Evolutionary conservation across 2,797 vertebrate species (phyloP), one percentile per base, ranked within the genome.

Genomic region (Danionella dracula): DNA sequence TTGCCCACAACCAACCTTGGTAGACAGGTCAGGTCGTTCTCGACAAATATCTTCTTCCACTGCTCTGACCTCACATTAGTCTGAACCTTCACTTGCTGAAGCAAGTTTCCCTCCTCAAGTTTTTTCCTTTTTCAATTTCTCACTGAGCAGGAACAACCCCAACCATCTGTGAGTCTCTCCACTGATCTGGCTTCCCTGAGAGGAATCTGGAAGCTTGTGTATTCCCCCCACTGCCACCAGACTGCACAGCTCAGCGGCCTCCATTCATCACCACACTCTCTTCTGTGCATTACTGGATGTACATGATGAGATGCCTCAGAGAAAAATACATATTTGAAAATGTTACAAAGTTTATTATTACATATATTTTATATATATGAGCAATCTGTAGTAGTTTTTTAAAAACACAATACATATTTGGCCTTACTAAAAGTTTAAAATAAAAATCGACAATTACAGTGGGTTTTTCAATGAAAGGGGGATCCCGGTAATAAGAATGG

Each of bases 91-190:
- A 82, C 82, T 73, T 81, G 73, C 77, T 83, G 76, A 79, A 81
- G 78, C 83, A 82, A 77, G 88, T 86, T 85, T 86, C 85, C 86
- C 77, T 83, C 83, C 78, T 79, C 59, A 83, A 87, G 86, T 83
- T 79, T 71, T 53, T 78, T 79, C 82, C 84, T 71, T 53, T 78
- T 79, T 82, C 84, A 86, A 89, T 83, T 80, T 86, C 86, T 83
- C 79, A 85, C 85, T 73, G 87, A 86, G 87, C 80, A 85, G 89
- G 85, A 91, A 91, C 85, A 87, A 89, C 88, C 88, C 87, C 74
- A 80, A 78, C 88, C 87, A 90, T 90, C 88, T 89, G 89, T 85
- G 84, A 79, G 82, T 86, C 85, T 86, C 84, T 86, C 86, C 83
- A 84, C 75, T 84, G 82, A 83, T 84, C 80, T 89, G 87, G 87